A percentile compares a stretch with the other conserved stretches of the same genome.
Conservation (phyloP, 2,797 vertebrate species). For the Parauchenoglanis punctatus region DNA sequence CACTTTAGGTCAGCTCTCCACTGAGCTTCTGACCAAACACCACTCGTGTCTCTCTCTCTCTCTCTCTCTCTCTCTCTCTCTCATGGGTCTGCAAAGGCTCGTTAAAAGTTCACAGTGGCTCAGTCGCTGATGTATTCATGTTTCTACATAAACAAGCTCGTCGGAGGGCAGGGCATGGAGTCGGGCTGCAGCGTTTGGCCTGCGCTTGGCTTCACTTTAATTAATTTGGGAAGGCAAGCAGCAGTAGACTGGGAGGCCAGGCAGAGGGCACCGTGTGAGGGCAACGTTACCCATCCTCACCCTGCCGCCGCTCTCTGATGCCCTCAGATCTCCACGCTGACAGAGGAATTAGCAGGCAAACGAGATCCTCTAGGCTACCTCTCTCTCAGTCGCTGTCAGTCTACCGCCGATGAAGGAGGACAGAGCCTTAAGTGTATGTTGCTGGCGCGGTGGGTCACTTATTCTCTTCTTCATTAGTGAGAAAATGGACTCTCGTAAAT, state of each 20-base stretch:
- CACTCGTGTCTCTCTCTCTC: constrained; percentile 30
- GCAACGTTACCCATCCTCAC: constrained; percentile 51
- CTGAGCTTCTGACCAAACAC: constrained; percentile 53
- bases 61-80: constrained; percentile 37
- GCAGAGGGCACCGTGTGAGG: constrained; percentile 56
- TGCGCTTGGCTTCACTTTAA: constrained; percentile 49
- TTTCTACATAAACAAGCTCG: constrained; percentile 59
- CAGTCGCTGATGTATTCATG: constrained; percentile 47
- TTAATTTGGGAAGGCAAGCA: constrained; percentile 73
- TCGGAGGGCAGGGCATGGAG: constrained; percentile 47
- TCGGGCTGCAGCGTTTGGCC: constrained; percentile 45
- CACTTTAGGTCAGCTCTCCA: constrained; percentile 54
- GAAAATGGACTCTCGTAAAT: constrained; percentile 99
- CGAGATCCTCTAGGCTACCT: constrained; percentile 78
- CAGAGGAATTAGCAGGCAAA: constrained; percentile 81
- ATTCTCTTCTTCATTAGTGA: constrained; percentile 99
- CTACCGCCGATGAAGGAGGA: constrained; percentile 74
- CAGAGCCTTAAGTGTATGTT: constrained; percentile 94
- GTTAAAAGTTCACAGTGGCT: constrained; percentile 59
- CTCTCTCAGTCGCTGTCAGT: constrained; percentile 57
- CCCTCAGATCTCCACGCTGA: constrained; percentile 76
- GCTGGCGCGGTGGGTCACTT: constrained; percentile 93
- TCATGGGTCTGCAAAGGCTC: constrained; percentile 68
- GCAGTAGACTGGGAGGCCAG: constrained; percentile 76
- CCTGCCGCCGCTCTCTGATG: constrained; percentile 64